A percentile compares a stretch with the other conserved stretches of the same genome.
Evolutionary conservation across 2,888 invertebrate genomes (phyloP).

Genomic region (Eucriotettix oculatus): DNA sequence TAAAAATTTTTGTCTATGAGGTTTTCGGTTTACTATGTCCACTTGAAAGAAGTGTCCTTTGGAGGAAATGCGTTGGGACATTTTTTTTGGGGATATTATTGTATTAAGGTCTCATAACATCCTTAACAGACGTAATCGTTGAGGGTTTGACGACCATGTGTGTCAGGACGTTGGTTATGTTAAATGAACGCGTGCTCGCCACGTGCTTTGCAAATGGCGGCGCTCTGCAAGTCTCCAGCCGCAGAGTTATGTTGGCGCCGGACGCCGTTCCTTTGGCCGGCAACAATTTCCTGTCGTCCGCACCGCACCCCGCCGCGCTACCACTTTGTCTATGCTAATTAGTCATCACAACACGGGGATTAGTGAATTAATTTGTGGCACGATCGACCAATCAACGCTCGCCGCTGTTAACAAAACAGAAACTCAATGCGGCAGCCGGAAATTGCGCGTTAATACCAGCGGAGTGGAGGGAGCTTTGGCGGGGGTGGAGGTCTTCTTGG

Average conservation of each 20-base stretch:
- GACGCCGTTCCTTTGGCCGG: background rate
- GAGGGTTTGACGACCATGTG: background rate
- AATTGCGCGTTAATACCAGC: constrained; percentile 9
- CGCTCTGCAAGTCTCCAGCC: background rate
- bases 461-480: background rate
- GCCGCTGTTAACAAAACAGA: constrained; percentile 10
- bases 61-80: no score
- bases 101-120: no score
- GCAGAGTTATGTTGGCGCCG: background rate
- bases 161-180: background rate
- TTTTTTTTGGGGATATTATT: no score
- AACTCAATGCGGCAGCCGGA: constrained; percentile 9
- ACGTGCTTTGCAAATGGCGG: background rate
- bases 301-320: background rate
- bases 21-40: no score
- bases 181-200: background rate
- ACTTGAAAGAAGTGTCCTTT: no score
- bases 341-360: constrained; percentile 12
- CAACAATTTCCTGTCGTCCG: constrained; percentile 8
- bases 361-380: constrained; percentile 13
- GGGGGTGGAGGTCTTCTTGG: background rate
- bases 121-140: no score
- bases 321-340: constrained; percentile 13
- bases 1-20: no score
- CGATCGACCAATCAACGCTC: constrained; percentile 11